A percentile compares a stretch with the other conserved stretches of the same genome.
phyloP scores from a whole-genome alignment of 2,797 vertebrate species.

The Halcyon badia region DNA sequence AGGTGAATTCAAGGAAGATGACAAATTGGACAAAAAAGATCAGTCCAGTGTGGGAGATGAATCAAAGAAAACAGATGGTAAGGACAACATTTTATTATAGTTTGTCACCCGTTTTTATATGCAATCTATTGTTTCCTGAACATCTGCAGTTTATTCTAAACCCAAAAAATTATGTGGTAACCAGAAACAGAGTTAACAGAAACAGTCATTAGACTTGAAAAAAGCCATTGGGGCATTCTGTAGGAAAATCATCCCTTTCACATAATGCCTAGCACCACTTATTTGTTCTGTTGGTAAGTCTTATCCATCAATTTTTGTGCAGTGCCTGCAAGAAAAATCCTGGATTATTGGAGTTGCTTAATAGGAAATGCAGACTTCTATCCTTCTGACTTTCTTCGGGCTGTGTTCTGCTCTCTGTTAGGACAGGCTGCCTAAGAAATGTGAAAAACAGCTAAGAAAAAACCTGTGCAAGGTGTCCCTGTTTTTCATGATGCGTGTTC shows the following conservation, averaged over 20 bases:
- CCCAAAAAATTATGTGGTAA: background rate
- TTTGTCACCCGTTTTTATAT: background rate
- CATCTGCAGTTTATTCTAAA: background rate
- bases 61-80: conserved; percentile 80
- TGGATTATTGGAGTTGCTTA: background rate
- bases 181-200: background rate
- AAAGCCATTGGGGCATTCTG: background rate
- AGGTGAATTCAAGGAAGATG: conserved; percentile 79
- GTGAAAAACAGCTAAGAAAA: background rate
- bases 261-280: background rate
- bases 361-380: background rate
- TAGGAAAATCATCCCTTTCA: background rate
- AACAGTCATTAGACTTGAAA: background rate
- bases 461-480: background rate
- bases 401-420: background rate
- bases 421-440: background rate
- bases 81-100: conserved; percentile 41
- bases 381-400: background rate
- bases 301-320: background rate
- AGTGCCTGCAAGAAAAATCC: conserved; percentile 6
- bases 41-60: conserved; percentile 53
- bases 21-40: conserved; percentile 74
- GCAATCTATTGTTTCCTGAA: background rate
- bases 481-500: background rate
- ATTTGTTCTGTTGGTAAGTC: background rate